Conservation (phyloP, 2,797 vertebrate species). For the Sternotherus odoratus region DNA sequence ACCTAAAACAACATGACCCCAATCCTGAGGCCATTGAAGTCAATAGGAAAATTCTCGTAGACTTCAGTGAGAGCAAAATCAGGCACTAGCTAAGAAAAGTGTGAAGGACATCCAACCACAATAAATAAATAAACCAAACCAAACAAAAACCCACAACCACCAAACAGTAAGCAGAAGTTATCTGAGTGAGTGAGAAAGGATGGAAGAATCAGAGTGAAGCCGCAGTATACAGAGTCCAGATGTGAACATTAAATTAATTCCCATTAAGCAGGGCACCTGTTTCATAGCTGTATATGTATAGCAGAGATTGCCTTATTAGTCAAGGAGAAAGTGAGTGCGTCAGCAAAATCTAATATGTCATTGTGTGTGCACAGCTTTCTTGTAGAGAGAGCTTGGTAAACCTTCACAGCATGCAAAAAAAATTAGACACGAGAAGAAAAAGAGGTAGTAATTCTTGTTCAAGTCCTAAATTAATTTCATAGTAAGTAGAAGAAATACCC, state of each 20-base stretch:
- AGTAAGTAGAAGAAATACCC: not conserved
- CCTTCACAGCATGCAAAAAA: not conserved
- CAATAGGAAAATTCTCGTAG: not conserved
- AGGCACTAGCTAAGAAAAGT: not conserved
- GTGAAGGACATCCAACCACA: too few species aligned
- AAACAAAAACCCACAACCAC: not conserved
- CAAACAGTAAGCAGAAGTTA: conserved; percentile 11
- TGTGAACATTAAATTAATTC: not conserved
- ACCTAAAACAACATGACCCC: not conserved
- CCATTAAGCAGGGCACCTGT: not conserved
- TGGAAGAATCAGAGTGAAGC: not conserved
- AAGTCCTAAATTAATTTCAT: not conserved
- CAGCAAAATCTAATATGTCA: rapidly evolving
- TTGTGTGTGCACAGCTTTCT: not conserved
- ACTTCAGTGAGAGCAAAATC: not conserved
- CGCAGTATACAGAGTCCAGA: not conserved
- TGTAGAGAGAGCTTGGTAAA: not conserved
- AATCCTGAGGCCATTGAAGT: not conserved
- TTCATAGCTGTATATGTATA: rapidly evolving
- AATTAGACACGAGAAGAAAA: not conserved
- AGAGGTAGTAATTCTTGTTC: not conserved
- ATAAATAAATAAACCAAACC: not conserved
- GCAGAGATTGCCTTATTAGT: not conserved
- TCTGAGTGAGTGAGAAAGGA: conserved; percentile 7
- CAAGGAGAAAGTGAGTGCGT: not conserved